These are phyloP conservation scores for Sclerodermus sp. DNA, from an alignment of 2,888 invertebrate genomes.

Conservation along the genomic window DNA sequence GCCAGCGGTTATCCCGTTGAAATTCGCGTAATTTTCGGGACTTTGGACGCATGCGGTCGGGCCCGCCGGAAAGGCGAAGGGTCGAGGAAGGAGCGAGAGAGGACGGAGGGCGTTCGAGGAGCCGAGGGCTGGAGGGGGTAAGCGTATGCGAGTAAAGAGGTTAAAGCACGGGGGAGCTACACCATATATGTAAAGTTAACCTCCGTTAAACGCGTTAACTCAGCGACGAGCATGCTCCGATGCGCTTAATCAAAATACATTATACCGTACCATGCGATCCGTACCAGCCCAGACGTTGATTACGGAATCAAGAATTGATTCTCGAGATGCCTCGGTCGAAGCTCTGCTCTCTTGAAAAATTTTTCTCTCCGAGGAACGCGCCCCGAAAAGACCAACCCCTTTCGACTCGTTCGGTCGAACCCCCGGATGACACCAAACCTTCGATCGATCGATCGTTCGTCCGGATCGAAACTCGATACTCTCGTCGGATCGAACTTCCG, in stretches of 20 bases:
- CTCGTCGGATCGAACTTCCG: too few relatives aligned
- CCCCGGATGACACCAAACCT: too few relatives aligned
- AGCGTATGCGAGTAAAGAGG: constrained; percentile 40
- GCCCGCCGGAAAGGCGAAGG: not conserved
- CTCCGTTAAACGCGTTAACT: constrained; percentile 54
- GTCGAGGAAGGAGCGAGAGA: not conserved
- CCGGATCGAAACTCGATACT: too few relatives aligned
- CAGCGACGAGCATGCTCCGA: constrained; percentile 48
- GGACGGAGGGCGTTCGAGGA: not conserved
- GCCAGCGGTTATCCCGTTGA: too few relatives aligned
- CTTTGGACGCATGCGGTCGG: constrained; percentile 11
- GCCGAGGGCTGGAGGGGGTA: constrained; percentile 23
- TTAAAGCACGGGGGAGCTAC: constrained; percentile 43
- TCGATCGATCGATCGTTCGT: too few relatives aligned
- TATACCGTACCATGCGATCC: constrained; percentile 35
- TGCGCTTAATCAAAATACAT: constrained; percentile 52
- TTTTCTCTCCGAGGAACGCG: too few relatives aligned
- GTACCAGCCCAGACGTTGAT: not conserved
- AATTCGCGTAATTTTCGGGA: constrained; percentile 5
- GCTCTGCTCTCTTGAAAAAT: too few relatives aligned
- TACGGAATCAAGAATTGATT: not conserved
- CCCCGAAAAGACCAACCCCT: too few relatives aligned
- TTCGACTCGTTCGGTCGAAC: too few relatives aligned
- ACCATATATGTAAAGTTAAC: constrained; percentile 49
- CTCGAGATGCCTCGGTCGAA: too few relatives aligned